Evolutionary conservation across 2,797 vertebrate genomes (phyloP).

Genomic region (Calcarius lapponicus): DNA sequence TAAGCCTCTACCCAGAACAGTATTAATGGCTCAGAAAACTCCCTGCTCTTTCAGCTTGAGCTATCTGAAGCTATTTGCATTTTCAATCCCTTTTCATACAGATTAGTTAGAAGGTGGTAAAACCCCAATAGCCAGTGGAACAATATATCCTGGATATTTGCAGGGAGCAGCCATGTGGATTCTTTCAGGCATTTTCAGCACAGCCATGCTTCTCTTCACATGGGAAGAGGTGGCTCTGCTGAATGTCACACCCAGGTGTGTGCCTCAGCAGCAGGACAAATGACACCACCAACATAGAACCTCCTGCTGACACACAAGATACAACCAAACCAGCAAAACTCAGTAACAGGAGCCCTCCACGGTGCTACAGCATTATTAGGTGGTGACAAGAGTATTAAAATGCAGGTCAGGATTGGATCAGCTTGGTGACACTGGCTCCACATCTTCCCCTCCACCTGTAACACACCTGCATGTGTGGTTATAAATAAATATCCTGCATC

Average conservation of each 20-base stretch:
- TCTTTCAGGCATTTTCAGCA: not conserved
- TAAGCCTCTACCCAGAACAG: not conserved
- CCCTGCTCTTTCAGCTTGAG: not conserved
- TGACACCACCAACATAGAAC: not conserved
- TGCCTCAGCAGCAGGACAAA: not conserved
- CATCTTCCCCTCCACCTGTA: not conserved
- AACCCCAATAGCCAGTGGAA: not conserved
- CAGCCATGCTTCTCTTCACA: accelerated
- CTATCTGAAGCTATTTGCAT: not conserved
- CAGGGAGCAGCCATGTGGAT: not conserved
- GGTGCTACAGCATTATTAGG: not conserved
- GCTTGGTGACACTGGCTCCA: not conserved
- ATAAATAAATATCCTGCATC: not conserved
- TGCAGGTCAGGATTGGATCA: not conserved
- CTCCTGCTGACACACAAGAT: not conserved
- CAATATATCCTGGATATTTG: too few species aligned
- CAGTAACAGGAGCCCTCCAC: not conserved
- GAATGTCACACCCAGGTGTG: not conserved
- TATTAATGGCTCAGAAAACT: not conserved
- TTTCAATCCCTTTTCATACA: not conserved
- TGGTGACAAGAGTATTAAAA: not conserved
- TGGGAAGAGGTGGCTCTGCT: not conserved
- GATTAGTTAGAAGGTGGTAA: not conserved
- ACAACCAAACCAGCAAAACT: not conserved
- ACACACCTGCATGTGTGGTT: accelerated